A percentile compares a stretch with the other conserved stretches of the same genome.
phyloP scores from a whole-genome alignment of 2,113 vertebrate species.

The Poeciliopsis prolifica region DNA sequence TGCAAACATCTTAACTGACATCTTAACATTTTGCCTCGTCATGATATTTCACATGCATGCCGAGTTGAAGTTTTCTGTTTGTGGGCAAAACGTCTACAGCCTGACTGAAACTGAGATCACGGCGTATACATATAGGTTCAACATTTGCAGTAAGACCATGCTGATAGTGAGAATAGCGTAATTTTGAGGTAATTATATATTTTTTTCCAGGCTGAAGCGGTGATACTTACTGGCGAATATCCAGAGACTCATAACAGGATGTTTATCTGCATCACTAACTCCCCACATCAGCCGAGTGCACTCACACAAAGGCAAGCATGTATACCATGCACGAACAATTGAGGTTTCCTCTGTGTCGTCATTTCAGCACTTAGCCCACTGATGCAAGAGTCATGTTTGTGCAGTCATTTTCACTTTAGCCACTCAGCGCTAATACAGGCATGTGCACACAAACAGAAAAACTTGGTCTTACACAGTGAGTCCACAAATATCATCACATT shows the following conservation, averaged over 20 bases:
- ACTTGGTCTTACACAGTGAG: conserved; percentile 20
- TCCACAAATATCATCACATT: conserved; percentile 23
- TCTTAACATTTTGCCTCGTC: not conserved
- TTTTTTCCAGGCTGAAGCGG: conserved; percentile 15
- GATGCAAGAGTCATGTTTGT: conserved; percentile 24
- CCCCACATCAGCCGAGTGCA: conserved; percentile 7
- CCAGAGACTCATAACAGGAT: conserved; percentile 59
- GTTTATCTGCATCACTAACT: conserved; percentile 40
- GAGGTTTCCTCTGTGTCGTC: conserved; percentile 33
- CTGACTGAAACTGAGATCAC: conserved; percentile 25
- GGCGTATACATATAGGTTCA: not conserved
- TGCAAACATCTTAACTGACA: not conserved
- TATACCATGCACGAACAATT: conserved; percentile 8
- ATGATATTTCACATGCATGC: not conserved
- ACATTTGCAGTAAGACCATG: conserved; percentile 5
- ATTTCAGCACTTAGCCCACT: conserved; percentile 8
- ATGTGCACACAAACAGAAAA: conserved; percentile 17
- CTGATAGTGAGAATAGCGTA: conserved; percentile 2
- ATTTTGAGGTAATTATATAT: not conserved
- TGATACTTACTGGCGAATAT: conserved; percentile 26
- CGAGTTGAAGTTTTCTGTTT: not conserved
- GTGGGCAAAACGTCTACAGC: not conserved
- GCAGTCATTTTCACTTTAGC: conserved; percentile 33
- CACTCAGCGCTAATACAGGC: conserved; percentile 11
- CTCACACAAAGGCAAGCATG: conserved; percentile 15